Evolutionary conservation across 2,113 vertebrate species (phyloP).

Genomic region (Geococcyx californianus): DNA sequence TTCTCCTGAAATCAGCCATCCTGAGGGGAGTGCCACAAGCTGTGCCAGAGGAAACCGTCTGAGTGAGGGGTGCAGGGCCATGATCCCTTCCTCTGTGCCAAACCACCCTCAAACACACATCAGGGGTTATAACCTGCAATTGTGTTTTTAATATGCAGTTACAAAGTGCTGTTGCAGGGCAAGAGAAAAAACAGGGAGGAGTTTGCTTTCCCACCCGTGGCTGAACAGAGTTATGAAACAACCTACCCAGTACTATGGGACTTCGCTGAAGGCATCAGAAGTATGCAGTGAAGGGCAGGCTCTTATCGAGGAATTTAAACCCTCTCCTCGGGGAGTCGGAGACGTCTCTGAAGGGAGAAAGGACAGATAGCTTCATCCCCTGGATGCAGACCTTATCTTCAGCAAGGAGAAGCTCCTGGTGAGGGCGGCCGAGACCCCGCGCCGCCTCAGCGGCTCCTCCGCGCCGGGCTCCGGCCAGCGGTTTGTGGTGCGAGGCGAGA

Average conservation of each 20-base stretch:
- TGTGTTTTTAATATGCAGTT: not conserved
- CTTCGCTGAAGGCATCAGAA: conserved; percentile 39
- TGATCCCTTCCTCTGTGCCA: not conserved
- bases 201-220: not conserved
- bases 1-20: not conserved
- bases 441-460: not conserved
- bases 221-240: conserved; percentile 31
- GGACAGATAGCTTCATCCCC: not conserved
- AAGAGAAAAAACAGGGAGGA: not conserved
- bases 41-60: not conserved
- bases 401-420: not conserved
- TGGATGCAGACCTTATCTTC: not conserved
- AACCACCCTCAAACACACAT: not conserved
- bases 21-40: not conserved
- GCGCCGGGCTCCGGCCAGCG: accelerated
- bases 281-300: conserved; percentile 11
- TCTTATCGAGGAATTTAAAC: conserved; percentile 34
- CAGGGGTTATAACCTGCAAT: not conserved
- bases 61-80: accelerated
- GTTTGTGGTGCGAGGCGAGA: accelerated
- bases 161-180: not conserved
- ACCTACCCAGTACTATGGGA: not conserved
- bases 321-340: not conserved
- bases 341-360: not conserved
- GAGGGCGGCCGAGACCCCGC: not conserved